Evolutionary conservation across 2,888 invertebrate species (phyloP), one percentile per base, ranked within the genome.

Genomic region (Sisyra nigra): DNA sequence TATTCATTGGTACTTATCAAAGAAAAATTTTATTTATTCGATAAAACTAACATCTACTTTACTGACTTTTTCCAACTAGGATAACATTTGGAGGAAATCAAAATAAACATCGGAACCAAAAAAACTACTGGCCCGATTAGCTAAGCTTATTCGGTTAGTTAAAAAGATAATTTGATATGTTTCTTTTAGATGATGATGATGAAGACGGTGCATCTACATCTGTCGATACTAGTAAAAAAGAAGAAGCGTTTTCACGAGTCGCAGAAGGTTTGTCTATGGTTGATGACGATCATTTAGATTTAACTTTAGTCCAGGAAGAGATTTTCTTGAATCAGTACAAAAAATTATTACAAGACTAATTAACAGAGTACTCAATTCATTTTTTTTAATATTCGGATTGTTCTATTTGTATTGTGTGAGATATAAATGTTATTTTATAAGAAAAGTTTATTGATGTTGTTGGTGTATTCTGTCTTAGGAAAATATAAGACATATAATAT

Each of bases 211-310:
- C 36, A 35, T 30, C 14, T 30, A 24, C 36, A 35, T 30, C 14
- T 13, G 8, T 13, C 24, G 42, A 41, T 42, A 63, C 60, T 53
- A 64, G 5, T 52, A 53, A 67, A 47, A 68, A 72, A 31, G 61
- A 69, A 45, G 59, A 66, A 48, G 82, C 82, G 0, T 71, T 72
- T 45, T 58, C 67, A 9, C 66, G 81, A 1, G 66, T 83, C 19
- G 61, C 70, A 2, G 66, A 72, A 2, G 76, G 76, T 48, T 63
- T 71, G 33, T 59, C 65, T 3, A 59, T 61, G 35, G 61, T 66
- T 0, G 82, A 81, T 32, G 80, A 82, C 50, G 84, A 82, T 49
- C 78, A 86, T 55, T 65, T 86, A 44, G 81, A 85, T 61, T 62
- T 82, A 13, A 69, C 75, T 0, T 65, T 86, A 13, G 59, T 67